A percentile compares a stretch with the other conserved stretches of the same genome.
Evolutionary conservation across 1,140 invertebrate genomes (phyloP).

Genomic region (Aphelinus certus): DNA sequence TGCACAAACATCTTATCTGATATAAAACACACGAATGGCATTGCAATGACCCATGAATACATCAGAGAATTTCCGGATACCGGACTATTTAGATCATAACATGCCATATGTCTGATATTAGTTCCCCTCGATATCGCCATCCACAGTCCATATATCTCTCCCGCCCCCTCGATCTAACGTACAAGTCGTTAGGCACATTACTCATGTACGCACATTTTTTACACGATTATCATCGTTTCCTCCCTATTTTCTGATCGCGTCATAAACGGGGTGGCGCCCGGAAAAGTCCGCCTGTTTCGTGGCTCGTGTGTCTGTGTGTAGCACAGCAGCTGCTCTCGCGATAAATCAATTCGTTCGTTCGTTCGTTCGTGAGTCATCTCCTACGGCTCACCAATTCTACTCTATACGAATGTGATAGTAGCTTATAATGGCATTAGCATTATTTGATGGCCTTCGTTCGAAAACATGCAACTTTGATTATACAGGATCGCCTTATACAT

Average conservation of each 20-base stretch:
- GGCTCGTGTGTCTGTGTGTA: not conserved
- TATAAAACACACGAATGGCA: too few relatives aligned
- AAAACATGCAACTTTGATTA: too few relatives aligned
- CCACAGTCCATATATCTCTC: conserved; percentile 1
- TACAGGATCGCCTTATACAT: too few relatives aligned
- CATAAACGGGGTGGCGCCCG: not conserved
- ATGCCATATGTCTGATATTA: conserved; percentile 43
- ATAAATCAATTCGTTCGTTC: conserved; percentile 34
- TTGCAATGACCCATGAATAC: conserved; percentile 46
- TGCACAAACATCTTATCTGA: conserved; percentile 31
- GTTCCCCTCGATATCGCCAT: conserved; percentile 32
- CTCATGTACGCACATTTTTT: not conserved
- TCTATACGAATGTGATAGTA: too few relatives aligned
- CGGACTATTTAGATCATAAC: conserved; percentile 53
- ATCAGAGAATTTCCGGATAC: conserved; percentile 44
- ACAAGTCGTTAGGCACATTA: conserved; percentile 5
- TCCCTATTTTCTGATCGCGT: conserved; percentile 5
- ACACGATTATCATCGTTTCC: conserved; percentile 17
- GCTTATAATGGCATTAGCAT: too few relatives aligned
- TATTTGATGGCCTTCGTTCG: too few relatives aligned
- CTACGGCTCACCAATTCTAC: too few relatives aligned
- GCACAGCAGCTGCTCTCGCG: not conserved
- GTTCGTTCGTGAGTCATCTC: too few relatives aligned
- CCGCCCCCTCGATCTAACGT: not conserved
- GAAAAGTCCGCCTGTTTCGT: not conserved